Conservation (phyloP, 2,113 vertebrate genomes). For the Sinocyclocheilus rhinocerous region DNA sequence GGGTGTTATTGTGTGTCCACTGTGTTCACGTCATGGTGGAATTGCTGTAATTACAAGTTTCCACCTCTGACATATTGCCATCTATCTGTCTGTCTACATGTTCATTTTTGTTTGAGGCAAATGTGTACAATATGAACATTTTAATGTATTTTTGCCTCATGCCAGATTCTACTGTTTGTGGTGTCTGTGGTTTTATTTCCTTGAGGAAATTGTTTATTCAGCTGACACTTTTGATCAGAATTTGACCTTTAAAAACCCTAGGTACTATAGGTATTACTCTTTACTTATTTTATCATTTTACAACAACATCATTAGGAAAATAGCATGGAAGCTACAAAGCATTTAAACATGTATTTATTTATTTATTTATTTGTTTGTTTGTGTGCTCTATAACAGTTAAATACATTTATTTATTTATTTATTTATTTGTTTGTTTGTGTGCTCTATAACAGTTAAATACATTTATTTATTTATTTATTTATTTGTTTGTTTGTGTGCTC, state of each 20-base stretch:
- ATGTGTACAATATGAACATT: background rate
- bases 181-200: background rate
- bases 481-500: background rate
- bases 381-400: background rate
- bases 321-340: background rate
- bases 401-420: too few species aligned
- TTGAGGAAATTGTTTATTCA: background rate
- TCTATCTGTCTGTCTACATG: background rate
- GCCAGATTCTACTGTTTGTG: background rate
- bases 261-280: background rate
- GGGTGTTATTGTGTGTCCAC: conserved; percentile 27
- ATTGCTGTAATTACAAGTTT: background rate
- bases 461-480: background rate
- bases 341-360: too few species aligned
- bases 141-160: background rate
- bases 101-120: background rate
- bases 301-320: background rate
- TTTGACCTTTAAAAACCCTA: background rate
- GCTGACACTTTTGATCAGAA: background rate
- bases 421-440: background rate
- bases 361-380: background rate
- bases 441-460: background rate
- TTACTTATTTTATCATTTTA: background rate
- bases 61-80: background rate
- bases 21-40: background rate